Evolutionary conservation across 64 coral and sea anemone genomes (phyloP).

Genomic region (Stichodactyla helianthus): DNA sequence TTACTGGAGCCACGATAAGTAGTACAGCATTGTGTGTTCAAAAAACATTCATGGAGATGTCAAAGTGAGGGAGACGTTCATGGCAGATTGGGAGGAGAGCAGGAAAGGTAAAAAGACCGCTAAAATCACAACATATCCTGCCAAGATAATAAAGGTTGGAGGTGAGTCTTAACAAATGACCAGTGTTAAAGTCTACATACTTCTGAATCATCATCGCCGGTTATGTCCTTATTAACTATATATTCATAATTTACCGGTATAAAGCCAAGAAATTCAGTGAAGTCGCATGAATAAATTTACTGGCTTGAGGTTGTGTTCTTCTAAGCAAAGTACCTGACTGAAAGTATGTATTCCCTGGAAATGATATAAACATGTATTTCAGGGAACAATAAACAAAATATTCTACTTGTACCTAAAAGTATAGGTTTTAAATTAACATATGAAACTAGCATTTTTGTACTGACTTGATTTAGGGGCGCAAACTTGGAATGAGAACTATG

Average conservation of each 20-base stretch:
- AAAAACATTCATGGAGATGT: constrained; percentile 1
- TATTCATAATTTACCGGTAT: too few species aligned
- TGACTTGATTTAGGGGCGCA: neutral
- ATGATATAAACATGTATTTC: neutral
- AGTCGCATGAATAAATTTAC: too few species aligned
- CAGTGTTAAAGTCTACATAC: neutral
- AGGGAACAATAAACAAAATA: too few species aligned
- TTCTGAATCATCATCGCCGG: neutral
- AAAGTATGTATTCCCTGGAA: neutral
- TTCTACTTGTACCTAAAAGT: too few species aligned
- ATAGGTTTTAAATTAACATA: neutral
- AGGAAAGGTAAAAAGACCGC: neutral
- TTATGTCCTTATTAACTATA: too few species aligned
- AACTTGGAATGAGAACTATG: neutral
- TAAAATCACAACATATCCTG: constrained; percentile 1
- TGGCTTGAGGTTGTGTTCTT: neutral
- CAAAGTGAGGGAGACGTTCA: neutral
- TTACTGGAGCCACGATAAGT: neutral
- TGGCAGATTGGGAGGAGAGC: neutral
- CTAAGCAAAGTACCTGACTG: neutral
- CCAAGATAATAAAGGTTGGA: constrained; percentile 1
- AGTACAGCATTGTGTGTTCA: neutral
- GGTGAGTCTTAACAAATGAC: neutral
- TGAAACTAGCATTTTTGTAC: neutral
- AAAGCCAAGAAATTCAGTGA: too few species aligned